Conservation (phyloP, 2,888 invertebrate genomes). For the Noctua janthina region DNA sequence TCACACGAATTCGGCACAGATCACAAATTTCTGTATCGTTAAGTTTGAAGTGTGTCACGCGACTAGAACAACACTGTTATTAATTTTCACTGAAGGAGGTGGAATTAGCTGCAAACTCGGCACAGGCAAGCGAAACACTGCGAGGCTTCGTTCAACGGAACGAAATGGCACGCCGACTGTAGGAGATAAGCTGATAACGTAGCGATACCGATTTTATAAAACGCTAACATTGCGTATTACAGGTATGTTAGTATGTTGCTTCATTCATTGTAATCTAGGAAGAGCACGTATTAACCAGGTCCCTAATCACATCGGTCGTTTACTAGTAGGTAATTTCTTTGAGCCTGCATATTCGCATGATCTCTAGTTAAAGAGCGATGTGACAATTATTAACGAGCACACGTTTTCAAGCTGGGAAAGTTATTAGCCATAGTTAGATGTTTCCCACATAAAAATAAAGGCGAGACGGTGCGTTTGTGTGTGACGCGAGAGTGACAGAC, state of each 20-base stretch:
- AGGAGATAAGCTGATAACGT: conserved; percentile 88
- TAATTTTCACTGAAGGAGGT: conserved; percentile 71
- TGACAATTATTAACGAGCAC: conserved; percentile 40
- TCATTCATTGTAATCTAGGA: conserved; percentile 57
- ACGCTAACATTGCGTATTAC: conserved; percentile 80
- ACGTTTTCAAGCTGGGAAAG: conserved; percentile 73
- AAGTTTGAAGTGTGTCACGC: conserved; percentile 70
- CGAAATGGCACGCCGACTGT: conserved; percentile 85
- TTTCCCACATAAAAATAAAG: conserved; percentile 81
- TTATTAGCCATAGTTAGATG: conserved; percentile 71
- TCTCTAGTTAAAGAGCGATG: conserved; percentile 40
- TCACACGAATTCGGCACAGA: conserved; percentile 66
- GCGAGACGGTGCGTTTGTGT: conserved; percentile 75
- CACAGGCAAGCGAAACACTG: conserved; percentile 81
- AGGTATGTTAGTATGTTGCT: conserved; percentile 68
- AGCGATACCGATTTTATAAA: conserved; percentile 83
- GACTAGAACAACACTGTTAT: conserved; percentile 68
- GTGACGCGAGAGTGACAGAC: conserved; percentile 79
- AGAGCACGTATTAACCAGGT: conserved; percentile 20
- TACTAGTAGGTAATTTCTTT: neutral
- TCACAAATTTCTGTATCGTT: conserved; percentile 65
- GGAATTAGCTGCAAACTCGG: conserved; percentile 75
- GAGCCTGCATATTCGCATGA: conserved; percentile 31
- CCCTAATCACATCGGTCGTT: neutral
- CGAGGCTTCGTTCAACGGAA: conserved; percentile 79